Conservation (phyloP, 2,797 vertebrate species). For the Coluber constrictor region DNA sequence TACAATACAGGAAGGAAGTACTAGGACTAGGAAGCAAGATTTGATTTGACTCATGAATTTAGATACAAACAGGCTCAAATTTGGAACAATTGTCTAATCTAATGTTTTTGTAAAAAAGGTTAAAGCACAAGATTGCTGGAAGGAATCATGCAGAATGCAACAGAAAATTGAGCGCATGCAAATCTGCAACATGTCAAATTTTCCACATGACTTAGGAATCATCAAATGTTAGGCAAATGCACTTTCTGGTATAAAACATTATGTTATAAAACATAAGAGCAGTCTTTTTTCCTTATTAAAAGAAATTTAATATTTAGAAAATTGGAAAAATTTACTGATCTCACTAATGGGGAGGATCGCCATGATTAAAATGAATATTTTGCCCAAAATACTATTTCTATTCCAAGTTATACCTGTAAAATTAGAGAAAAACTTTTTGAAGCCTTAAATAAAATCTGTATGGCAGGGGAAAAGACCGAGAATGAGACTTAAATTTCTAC, state of each 20-base stretch:
- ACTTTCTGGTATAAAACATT: background rate
- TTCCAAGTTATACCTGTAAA: too few species aligned
- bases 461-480: too few species aligned
- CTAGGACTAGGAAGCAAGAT: background rate
- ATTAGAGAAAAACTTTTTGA: too few species aligned
- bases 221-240: background rate
- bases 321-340: too few species aligned
- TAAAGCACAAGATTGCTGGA: background rate
- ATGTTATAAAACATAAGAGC: background rate
- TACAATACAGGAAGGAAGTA: background rate
- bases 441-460: too few species aligned
- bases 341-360: too few species aligned
- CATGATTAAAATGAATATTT: too few species aligned
- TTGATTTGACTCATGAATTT: background rate
- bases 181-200: background rate
- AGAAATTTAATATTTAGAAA: background rate
- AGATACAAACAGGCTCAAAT: background rate
- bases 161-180: background rate
- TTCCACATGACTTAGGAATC: too few species aligned
- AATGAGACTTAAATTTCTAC: too few species aligned
- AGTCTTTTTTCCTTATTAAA: background rate
- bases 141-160: background rate
- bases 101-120: background rate
- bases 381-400: too few species aligned
- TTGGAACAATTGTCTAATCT: background rate